Base-by-base conservation (phyloP, 2,888 invertebrate species). In the Andrena flavipes region DNA sequence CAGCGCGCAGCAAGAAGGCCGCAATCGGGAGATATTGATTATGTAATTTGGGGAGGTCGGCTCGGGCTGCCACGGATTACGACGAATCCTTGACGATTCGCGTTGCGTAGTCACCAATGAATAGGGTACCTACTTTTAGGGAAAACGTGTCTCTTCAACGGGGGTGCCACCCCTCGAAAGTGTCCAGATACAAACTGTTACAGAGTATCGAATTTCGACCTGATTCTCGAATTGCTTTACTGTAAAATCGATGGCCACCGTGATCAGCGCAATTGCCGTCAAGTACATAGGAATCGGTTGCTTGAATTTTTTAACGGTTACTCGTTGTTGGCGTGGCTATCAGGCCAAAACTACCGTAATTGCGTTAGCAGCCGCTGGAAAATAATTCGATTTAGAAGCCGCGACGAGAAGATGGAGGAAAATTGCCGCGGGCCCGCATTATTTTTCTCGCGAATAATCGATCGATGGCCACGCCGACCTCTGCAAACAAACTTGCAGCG, bases 21-120 rank as follows among this genome's bases (percentile, higher is more conserved):
- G 48, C 59, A 23, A 79, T 76, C 64, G 7, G 33, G 20, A 48
- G 54, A 59, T 76, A 79, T 79, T 33, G 79, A 76, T 79, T 78
- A 72, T 49, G 68, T 56, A 64, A 68, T 78, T 68, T 35, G 10
- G 64, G 20, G 2, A 23, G 49, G 20, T 8, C 0, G n/a, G n/a
- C n/a, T 49, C 16, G 63, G 3, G 56, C 23, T 10, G 16, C 63
- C 42, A 3, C 16, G 64, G 56, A 70, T 75, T 64, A 69, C 20
- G 26, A 49, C 35, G 35, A 35, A 35, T 35, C 10, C 10, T 3
- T 35, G 10, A 35, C 35, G 35, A 13, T 35, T 68, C 68, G n/a
- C 33, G 62, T 63, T n/a, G 7, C 42, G 16, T 60, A 73, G 48
- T 73, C 67, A 13, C 33, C 49, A 26, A 42, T 51, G 51, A 64